These are phyloP conservation scores for Campylorhamphus procurvoides DNA, from an alignment of 2,113 vertebrate species.

Conservation along the genomic window DNA sequence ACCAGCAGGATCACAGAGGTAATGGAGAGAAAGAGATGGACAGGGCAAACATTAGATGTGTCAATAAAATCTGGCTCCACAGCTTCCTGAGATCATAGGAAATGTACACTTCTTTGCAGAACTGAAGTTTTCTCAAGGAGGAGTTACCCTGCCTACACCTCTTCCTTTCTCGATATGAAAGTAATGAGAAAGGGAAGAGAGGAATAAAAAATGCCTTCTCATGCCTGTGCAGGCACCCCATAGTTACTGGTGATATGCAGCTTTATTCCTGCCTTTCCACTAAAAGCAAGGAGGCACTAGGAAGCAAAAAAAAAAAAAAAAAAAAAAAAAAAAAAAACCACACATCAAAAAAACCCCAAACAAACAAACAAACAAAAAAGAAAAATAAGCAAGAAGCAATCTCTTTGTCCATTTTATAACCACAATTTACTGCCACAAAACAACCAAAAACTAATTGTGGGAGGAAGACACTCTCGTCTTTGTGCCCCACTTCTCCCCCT, in stretches of 20 bases:
- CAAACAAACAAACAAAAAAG: background rate
- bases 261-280: background rate
- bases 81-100: background rate
- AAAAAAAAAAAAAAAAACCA: no score
- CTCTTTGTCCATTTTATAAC: background rate
- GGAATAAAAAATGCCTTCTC: background rate
- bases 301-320: background rate
- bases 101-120: background rate
- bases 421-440: background rate
- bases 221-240: background rate
- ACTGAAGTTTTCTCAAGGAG: background rate
- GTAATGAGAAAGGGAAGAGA: background rate
- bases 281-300: background rate
- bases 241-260: background rate
- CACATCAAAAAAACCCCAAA: background rate
- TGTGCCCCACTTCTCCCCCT: accelerated
- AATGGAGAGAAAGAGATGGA: background rate
- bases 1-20: background rate
- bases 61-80: background rate
- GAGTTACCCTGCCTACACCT: background rate
- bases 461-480: background rate
- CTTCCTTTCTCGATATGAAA: background rate
- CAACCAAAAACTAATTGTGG: background rate
- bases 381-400: background rate
- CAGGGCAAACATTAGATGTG: background rate